These are phyloP conservation scores for Pseudomugil tenellus DNA, from an alignment of 2,797 vertebrate genomes.

Conservation along the genomic window DNA sequence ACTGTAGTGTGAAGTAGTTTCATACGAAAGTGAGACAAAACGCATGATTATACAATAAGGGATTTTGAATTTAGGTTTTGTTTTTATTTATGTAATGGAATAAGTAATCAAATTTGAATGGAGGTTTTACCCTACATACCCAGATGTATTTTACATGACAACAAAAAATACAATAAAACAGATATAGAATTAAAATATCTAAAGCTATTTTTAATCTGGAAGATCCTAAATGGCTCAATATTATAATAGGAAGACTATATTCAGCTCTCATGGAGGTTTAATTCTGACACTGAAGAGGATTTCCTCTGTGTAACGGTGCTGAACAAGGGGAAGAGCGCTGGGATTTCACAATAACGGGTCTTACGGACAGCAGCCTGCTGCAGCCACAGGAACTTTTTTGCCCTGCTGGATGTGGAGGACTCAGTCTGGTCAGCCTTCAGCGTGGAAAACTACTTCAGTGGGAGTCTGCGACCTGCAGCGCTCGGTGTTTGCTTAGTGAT, in stretches of 20 bases:
- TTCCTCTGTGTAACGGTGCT: conserved; percentile 63
- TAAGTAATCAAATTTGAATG: no score
- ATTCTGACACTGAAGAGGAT: conserved; percentile 54
- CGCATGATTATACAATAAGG: background rate
- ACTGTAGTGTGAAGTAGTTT: background rate
- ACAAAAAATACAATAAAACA: background rate
- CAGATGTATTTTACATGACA: background rate
- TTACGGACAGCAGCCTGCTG: conserved; percentile 20
- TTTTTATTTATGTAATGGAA: background rate
- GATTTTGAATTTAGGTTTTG: background rate
- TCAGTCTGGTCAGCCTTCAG: background rate
- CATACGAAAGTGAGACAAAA: conserved; percentile 1
- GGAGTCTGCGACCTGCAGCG: background rate
- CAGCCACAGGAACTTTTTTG: conserved; percentile 19
- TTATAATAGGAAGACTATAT: background rate
- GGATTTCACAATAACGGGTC: conserved; percentile 77
- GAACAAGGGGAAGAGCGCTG: conserved; percentile 51
- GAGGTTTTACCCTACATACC: background rate
- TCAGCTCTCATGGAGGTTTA: conserved; percentile 7
- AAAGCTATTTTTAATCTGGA: background rate
- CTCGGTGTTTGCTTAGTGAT: background rate
- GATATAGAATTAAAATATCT: background rate
- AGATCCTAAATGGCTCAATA: background rate
- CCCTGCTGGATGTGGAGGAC: background rate
- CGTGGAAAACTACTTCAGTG: background rate